phyloP scores from a whole-genome alignment of 2,888 invertebrate species.

The Cistogaster globosa region DNA sequence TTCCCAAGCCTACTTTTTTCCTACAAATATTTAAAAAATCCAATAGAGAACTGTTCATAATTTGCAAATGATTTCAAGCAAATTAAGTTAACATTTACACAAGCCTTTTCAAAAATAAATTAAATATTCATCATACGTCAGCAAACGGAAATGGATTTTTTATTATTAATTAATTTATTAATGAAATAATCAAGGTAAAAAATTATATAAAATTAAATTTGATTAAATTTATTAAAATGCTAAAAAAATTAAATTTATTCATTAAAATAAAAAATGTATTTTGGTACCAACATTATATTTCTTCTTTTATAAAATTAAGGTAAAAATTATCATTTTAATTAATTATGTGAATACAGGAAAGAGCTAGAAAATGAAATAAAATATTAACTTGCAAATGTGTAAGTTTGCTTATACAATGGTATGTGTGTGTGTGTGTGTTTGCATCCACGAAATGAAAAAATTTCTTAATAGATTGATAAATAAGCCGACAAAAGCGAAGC shows the following conservation, averaged over 20 bases:
- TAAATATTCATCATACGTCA: constrained; percentile 38
- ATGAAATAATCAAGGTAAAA: not conserved
- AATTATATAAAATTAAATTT: constrained; percentile 6
- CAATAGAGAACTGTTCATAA: too few relatives aligned
- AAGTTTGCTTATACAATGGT: not conserved
- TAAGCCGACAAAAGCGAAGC: not conserved
- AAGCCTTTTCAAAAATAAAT: not conserved
- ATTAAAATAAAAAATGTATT: not conserved
- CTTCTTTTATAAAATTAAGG: not conserved
- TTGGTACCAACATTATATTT: not conserved
- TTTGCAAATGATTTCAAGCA: not conserved
- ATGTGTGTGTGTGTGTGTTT: not conserved
- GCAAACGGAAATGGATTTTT: constrained; percentile 38
- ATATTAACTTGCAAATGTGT: not conserved
- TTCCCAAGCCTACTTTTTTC: too few relatives aligned
- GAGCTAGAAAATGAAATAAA: not conserved
- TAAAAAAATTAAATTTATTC: constrained; percentile 4
- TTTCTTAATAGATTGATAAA: constrained; percentile 41
- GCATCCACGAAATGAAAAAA: constrained; percentile 6
- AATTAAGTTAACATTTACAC: not conserved
- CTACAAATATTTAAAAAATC: too few relatives aligned
- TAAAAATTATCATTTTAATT: constrained; percentile 35
- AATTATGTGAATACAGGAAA: not conserved
- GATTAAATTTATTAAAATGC: constrained; percentile 34
- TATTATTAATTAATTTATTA: constrained; percentile 1